Percentiles rank a stretch among this genome's conserved stretches.
These are phyloP conservation scores for Calycopis cecrops DNA, from an alignment of 1,140 invertebrate genomes.

Conservation along the genomic window DNA sequence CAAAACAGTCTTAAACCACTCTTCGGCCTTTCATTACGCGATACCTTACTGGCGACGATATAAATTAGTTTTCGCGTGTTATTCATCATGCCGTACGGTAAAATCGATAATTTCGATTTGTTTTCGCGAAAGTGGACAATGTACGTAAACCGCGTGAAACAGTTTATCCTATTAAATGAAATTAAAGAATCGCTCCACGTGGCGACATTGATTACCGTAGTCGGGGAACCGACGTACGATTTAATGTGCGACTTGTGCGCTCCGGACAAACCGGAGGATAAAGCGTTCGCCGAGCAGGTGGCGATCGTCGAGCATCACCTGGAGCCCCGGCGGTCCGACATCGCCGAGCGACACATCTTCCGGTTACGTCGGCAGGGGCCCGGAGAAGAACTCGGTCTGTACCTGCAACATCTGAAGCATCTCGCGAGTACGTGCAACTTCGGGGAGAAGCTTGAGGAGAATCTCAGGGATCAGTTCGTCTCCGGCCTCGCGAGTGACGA, in stretches of 20 bases:
- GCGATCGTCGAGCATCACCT: conserved; percentile 35
- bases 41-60: background rate
- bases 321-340: conserved; percentile 25
- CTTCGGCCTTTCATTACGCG: no score
- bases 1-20: no score
- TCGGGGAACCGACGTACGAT: conserved; percentile 36
- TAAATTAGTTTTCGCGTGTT: background rate
- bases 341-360: conserved; percentile 28
- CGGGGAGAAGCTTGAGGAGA: conserved; percentile 24
- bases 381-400: conserved; percentile 27
- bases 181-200: no score
- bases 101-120: conserved; percentile 18
- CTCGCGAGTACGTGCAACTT: conserved; percentile 27
- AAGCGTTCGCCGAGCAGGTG: conserved; percentile 32
- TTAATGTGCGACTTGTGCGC: conserved; percentile 41
- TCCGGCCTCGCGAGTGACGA: conserved; percentile 26
- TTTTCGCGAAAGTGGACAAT: conserved; percentile 16
- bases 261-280: conserved; percentile 30
- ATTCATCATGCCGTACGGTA: conserved; percentile 10
- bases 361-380: conserved; percentile 31
- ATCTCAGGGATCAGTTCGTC: conserved; percentile 30
- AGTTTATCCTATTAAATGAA: background rate
- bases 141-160: conserved; percentile 22
- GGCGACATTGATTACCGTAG: conserved; percentile 35
- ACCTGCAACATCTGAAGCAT: conserved; percentile 21